These are phyloP conservation scores for Eupithecia exiguata DNA, from an alignment of 2,888 invertebrate species.

Conservation along the genomic window DNA sequence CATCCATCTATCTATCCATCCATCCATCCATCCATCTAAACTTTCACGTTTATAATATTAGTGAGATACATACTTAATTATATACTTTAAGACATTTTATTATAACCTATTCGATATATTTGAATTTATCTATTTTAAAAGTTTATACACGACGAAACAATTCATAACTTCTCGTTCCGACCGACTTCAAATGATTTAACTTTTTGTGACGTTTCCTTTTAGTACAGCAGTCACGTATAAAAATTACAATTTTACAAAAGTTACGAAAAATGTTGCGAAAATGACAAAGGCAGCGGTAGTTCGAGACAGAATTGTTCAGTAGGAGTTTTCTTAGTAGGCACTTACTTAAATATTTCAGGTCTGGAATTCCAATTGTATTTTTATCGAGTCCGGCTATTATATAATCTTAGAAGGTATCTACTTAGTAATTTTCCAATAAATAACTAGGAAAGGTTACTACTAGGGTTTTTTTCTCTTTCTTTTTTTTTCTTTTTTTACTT, in stretches of 20 bases:
- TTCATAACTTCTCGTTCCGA: constrained; percentile 5
- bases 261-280: constrained; percentile 26
- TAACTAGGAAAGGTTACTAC: background rate
- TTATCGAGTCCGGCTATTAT: background rate
- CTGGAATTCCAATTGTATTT: constrained; percentile 1
- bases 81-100: too few species aligned
- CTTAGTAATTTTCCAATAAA: background rate
- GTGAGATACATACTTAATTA: too few species aligned
- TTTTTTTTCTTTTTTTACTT: too few species aligned
- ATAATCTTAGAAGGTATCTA: background rate
- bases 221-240: constrained; percentile 26
- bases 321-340: background rate
- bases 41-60: too few species aligned
- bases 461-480: too few species aligned
- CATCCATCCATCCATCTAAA: too few species aligned
- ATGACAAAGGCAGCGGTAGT: constrained; percentile 35
- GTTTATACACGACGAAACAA: constrained; percentile 11
- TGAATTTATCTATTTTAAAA: background rate
- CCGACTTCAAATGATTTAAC: constrained; percentile 15
- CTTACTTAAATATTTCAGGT: background rate
- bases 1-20: too few species aligned
- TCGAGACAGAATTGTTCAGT: constrained; percentile 4
- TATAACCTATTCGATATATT: background rate
- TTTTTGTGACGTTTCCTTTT: constrained; percentile 20
- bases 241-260: constrained; percentile 30